Evolutionary conservation across 2,113 vertebrate genomes (phyloP).

Genomic region (Eolophus roseicapilla): DNA sequence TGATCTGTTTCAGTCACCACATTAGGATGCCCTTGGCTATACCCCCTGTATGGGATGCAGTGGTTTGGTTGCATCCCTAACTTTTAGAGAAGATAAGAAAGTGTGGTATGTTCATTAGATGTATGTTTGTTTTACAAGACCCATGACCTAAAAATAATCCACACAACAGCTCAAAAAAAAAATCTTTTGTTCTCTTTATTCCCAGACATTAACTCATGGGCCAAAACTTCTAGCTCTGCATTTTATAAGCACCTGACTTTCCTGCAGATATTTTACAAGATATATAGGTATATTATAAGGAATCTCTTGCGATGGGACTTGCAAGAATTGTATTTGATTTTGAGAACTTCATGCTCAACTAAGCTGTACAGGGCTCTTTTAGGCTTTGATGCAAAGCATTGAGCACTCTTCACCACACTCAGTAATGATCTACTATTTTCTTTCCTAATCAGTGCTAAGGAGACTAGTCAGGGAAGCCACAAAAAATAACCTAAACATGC

Average conservation of each 20-base stretch:
- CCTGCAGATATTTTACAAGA: not conserved
- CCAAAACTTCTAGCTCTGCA: not conserved
- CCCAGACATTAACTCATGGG: fast-evolving
- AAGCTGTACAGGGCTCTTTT: not conserved
- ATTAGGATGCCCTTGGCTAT: not conserved
- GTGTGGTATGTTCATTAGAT: not conserved
- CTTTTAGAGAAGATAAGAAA: not conserved
- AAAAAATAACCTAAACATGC: not conserved
- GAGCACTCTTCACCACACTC: not conserved
- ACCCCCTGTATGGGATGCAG: not conserved
- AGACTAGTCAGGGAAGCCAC: not conserved
- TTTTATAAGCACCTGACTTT: not conserved
- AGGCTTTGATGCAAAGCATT: not conserved
- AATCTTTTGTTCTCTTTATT: not conserved
- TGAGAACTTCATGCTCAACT: not conserved
- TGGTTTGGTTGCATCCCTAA: not conserved
- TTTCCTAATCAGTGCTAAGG: not conserved
- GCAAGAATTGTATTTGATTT: not conserved
- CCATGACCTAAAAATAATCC: not conserved
- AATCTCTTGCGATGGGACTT: not conserved
- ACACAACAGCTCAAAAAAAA: not conserved
- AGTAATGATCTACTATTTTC: not conserved
- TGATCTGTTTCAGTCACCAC: not conserved
- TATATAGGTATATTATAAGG: not conserved
- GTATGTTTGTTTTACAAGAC: not conserved